Percentiles rank a stretch among this genome's conserved stretches.
phyloP scores from a whole-genome alignment of 2,113 vertebrate genomes.

The Archocentrus centrarchus region DNA sequence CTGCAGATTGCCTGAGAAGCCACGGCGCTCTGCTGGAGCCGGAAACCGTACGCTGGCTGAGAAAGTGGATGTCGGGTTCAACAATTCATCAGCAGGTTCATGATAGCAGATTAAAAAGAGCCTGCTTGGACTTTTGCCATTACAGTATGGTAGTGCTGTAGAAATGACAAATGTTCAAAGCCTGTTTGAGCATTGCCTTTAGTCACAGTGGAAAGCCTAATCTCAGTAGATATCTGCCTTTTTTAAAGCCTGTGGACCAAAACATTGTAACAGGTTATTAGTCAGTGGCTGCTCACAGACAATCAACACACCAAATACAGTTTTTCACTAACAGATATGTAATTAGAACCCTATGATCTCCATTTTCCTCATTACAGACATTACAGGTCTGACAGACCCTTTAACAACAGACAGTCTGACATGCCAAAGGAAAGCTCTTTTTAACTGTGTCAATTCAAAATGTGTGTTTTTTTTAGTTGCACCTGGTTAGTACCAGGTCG shows the following conservation, averaged over 20 bases:
- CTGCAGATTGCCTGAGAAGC: slow-evolving; percentile 40
- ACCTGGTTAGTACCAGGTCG: background rate
- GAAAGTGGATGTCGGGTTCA: slow-evolving; percentile 24
- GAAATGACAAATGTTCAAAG: slow-evolving; percentile 27
- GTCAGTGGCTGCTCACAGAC: background rate
- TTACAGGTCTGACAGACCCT: background rate
- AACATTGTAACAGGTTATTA: background rate
- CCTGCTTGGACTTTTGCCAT: slow-evolving; percentile 31
- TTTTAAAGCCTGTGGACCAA: background rate
- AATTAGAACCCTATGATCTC: background rate
- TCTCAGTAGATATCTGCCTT: background rate
- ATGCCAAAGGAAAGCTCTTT: background rate
- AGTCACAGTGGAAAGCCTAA: background rate
- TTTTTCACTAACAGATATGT: background rate
- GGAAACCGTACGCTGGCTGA: slow-evolving; percentile 6
- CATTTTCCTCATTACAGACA: background rate
- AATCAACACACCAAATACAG: background rate
- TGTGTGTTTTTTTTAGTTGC: background rate
- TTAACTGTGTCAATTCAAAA: background rate
- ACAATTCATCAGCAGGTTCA: slow-evolving; percentile 43
- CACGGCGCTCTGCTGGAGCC: slow-evolving; percentile 4
- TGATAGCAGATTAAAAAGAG: slow-evolving; percentile 43
- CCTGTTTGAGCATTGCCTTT: background rate
- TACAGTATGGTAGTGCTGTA: slow-evolving; percentile 1
- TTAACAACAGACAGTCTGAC: background rate